Evolutionary conservation across 2,113 vertebrate genomes (phyloP).

Genomic region (Thunnus maccoyii): DNA sequence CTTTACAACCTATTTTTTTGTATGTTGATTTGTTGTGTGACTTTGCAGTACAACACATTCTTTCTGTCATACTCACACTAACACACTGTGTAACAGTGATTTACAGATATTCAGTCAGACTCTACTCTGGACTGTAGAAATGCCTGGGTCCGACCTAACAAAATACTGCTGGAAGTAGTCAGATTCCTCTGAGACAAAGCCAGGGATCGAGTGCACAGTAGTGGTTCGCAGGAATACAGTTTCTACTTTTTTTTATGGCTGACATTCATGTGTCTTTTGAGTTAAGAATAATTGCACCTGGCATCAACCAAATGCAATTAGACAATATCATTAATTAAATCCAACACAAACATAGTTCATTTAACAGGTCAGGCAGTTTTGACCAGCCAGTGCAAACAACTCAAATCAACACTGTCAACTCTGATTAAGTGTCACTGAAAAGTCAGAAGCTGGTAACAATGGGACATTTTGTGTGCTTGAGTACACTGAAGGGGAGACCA

Average conservation of each 20-base stretch:
- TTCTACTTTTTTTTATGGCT: not conserved
- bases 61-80: not conserved
- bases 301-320: not conserved
- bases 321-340: not conserved
- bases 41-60: not conserved
- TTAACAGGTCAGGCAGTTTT: slow-evolving; percentile 17
- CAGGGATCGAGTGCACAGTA: no score
- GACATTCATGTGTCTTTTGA: not conserved
- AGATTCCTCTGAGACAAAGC: no score
- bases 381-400: not conserved
- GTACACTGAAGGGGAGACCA: not conserved
- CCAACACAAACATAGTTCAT: not conserved
- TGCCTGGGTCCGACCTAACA: not conserved
- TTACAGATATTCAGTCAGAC: not conserved
- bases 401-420: not conserved
- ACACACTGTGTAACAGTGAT: not conserved
- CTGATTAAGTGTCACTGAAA: not conserved
- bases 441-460: not conserved
- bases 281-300: not conserved
- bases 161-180: not conserved
- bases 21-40: not conserved
- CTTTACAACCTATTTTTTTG: not conserved
- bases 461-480: not conserved
- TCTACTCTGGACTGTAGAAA: not conserved
- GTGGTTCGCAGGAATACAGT: not conserved